Evolutionary conservation across 2,888 invertebrate genomes (phyloP).

Genomic region (Nineta flava): DNA sequence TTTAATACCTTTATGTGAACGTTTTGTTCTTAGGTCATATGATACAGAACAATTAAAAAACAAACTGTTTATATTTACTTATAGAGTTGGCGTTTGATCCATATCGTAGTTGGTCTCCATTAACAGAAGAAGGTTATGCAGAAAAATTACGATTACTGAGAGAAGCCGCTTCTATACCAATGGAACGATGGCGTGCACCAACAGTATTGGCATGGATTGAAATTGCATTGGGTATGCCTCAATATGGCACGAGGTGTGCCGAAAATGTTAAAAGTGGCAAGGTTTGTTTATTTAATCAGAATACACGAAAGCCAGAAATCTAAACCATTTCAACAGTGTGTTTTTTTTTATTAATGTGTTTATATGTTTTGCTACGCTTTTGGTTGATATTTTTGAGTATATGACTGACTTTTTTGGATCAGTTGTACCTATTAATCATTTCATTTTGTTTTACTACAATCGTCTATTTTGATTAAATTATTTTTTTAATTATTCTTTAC

Average conservation of each 20-base stretch:
- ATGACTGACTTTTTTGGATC: too few species aligned
- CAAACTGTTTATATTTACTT: not conserved
- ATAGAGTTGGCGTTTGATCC: slow-evolving; percentile 25
- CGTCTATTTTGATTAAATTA: too few species aligned
- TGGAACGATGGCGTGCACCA: slow-evolving; percentile 83
- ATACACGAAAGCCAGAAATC: not conserved
- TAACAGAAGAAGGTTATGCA: slow-evolving; percentile 55
- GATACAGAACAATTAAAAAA: too few species aligned
- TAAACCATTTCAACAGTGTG: not conserved
- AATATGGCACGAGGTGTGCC: slow-evolving; percentile 76
- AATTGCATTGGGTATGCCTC: slow-evolving; percentile 86
- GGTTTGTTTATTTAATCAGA: slow-evolving; percentile 31
- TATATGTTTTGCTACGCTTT: too few species aligned
- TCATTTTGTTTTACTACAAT: too few species aligned
- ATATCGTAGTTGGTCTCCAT: slow-evolving; percentile 44
- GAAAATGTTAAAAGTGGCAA: slow-evolving; percentile 93
- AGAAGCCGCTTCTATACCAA: slow-evolving; percentile 69
- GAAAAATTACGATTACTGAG: slow-evolving; percentile 62
- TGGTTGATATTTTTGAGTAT: too few species aligned
- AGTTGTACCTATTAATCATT: too few species aligned
- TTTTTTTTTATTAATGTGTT: too few species aligned
- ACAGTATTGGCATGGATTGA: slow-evolving; percentile 92
- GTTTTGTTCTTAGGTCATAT: too few species aligned
- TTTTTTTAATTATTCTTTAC: too few species aligned
- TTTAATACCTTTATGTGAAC: too few species aligned